phyloP scores from a whole-genome alignment of 2,888 invertebrate species.

The Tinea pellionella region DNA sequence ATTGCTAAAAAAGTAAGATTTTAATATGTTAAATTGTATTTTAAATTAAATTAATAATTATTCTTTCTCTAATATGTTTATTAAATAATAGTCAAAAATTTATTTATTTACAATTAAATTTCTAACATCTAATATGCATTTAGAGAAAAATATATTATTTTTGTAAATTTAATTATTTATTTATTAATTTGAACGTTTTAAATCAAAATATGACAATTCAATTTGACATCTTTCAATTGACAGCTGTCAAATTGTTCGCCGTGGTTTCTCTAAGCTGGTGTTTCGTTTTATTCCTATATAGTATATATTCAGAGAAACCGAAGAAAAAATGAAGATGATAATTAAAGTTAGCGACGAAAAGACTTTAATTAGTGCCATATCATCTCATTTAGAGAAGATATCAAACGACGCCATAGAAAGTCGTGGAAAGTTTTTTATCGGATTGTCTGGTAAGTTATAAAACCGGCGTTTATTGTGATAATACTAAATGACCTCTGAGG shows the following conservation, averaged over 20 bases:
- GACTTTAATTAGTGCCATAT: slow-evolving; percentile 70
- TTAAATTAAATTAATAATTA: too few relatives aligned
- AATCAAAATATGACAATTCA: too few relatives aligned
- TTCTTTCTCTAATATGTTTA: too few relatives aligned
- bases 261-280: not conserved
- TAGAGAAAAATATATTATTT: too few relatives aligned
- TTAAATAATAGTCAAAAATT: too few relatives aligned
- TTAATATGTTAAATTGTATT: too few relatives aligned
- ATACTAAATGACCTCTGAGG: not conserved
- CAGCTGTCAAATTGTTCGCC: not conserved
- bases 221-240: too few relatives aligned
- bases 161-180: too few relatives aligned
- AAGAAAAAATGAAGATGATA: slow-evolving; percentile 37
- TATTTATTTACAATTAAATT: too few relatives aligned
- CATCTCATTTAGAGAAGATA: slow-evolving; percentile 72
- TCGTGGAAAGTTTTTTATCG: slow-evolving; percentile 77
- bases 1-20: not conserved
- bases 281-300: not conserved
- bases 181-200: too few relatives aligned
- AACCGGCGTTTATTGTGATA: not conserved
- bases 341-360: slow-evolving; percentile 61
- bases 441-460: slow-evolving; percentile 76
- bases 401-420: slow-evolving; percentile 74
- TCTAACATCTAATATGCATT: too few relatives aligned
- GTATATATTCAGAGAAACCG: not conserved